A percentile compares a stretch with the other conserved stretches of the same genome.
Evolutionary conservation across 1,140 invertebrate genomes (phyloP).

Genomic region (Cydia strobilella): DNA sequence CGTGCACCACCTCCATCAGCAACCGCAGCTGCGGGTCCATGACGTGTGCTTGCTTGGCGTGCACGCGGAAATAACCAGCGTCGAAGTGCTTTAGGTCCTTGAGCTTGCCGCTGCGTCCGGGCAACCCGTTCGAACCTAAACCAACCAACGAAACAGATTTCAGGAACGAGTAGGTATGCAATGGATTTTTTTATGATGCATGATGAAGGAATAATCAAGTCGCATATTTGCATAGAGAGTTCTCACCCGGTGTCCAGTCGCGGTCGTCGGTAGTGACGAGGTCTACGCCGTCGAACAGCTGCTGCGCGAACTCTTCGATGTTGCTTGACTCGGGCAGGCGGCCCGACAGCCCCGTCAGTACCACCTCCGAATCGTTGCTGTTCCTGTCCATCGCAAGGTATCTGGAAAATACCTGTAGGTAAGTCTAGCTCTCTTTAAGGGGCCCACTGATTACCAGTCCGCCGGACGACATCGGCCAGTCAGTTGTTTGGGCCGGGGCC

Average conservation of each 20-base stretch:
- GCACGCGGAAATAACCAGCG: slow-evolving; percentile 96
- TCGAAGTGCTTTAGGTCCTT: slow-evolving; percentile 94
- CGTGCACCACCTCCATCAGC: slow-evolving; percentile 95
- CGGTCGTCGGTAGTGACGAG: slow-evolving; percentile 91
- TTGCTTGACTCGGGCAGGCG: not conserved
- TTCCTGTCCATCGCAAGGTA: too few relatives aligned
- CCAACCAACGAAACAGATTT: too few relatives aligned
- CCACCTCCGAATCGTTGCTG: not conserved
- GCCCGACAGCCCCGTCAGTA: not conserved
- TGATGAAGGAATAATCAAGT: too few relatives aligned
- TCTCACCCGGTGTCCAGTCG: slow-evolving; percentile 85
- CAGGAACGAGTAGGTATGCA: too few relatives aligned
- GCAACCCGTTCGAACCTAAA: slow-evolving; percentile 88
- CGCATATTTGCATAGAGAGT: not conserved
- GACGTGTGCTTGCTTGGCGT: slow-evolving; percentile 94
- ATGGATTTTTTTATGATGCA: too few relatives aligned
- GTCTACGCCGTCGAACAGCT: slow-evolving; percentile 90
- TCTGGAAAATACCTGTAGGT: too few relatives aligned
- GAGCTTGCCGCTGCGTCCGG: slow-evolving; percentile 92
- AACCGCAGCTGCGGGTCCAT: slow-evolving; percentile 98
- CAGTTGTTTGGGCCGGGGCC: too few relatives aligned
- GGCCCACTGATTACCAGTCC: too few relatives aligned
- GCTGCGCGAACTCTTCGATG: slow-evolving; percentile 88
- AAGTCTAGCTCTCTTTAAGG: too few relatives aligned
- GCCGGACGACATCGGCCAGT: too few relatives aligned